Evolutionary conservation across 2,888 invertebrate species (phyloP).

Genomic region (Eremobia ochroleuca): DNA sequence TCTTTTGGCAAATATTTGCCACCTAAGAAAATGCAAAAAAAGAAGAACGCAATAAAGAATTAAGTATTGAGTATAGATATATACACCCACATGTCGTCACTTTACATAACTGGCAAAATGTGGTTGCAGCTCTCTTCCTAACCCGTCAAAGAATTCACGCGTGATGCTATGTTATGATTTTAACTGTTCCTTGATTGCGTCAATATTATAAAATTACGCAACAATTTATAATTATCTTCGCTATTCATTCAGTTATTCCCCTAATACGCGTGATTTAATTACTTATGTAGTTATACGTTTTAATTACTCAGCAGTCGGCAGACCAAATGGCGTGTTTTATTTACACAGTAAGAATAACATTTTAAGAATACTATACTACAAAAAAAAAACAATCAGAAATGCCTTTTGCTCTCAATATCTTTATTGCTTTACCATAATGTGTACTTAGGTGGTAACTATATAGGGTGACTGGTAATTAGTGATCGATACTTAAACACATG

Average conservation of each 20-base stretch:
- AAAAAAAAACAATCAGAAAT: not conserved
- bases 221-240: constrained; percentile 1
- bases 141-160: not conserved
- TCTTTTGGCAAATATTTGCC: too few species aligned
- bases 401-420: too few species aligned
- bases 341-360: constrained; percentile 6
- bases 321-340: constrained; percentile 29
- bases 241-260: constrained; percentile 27
- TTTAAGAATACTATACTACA: not conserved
- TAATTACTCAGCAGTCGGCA: not conserved
- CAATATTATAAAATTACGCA: constrained; percentile 14
- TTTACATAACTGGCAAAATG: not conserved
- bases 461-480: too few species aligned
- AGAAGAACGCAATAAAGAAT: too few species aligned
- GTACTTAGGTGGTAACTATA: too few species aligned
- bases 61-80: too few species aligned
- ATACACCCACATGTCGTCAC: too few species aligned
- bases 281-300: constrained; percentile 19
- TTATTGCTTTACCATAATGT: too few species aligned
- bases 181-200: not conserved
- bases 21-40: too few species aligned
- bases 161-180: not conserved
- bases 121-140: not conserved
- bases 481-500: too few species aligned
- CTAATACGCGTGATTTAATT: constrained; percentile 4